Evolutionary conservation across 2,888 invertebrate species (phyloP).

Genomic region (Drosophila nr. perissopoda): DNA sequence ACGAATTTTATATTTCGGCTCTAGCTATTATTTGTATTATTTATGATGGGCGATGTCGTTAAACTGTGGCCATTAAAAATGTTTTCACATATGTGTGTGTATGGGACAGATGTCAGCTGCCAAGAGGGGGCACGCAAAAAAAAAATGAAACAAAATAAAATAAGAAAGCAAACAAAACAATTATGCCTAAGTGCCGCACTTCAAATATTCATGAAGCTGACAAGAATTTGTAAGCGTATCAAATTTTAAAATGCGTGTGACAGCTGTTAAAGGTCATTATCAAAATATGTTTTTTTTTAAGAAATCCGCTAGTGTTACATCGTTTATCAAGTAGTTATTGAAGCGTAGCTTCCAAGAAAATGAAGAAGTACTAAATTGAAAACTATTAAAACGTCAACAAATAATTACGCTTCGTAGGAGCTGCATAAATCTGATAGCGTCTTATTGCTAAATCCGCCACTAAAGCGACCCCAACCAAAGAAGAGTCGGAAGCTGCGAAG

Average conservation of each 20-base stretch:
- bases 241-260: constrained; percentile 10
- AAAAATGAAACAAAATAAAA: constrained; percentile 1
- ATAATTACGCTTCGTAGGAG: constrained; percentile 70
- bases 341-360: constrained; percentile 15
- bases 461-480: constrained; percentile 61
- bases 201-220: constrained; percentile 68
- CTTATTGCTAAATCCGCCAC: constrained; percentile 71
- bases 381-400: constrained; percentile 78
- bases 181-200: constrained; percentile 65
- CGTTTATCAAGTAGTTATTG: constrained; percentile 10
- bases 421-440: constrained; percentile 68
- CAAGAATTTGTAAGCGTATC: constrained; percentile 23
- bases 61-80: constrained; percentile 68
- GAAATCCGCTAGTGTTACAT: constrained; percentile 5
- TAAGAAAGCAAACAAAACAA: constrained; percentile 56
- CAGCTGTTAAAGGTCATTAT: constrained; percentile 1
- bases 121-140: background rate
- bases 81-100: constrained; percentile 12
- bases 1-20: constrained; percentile 63
- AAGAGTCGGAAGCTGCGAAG: constrained; percentile 46
- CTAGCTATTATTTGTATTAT: constrained; percentile 74
- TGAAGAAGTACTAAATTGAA: constrained; percentile 47
- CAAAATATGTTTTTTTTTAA: background rate
- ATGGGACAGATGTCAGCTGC: constrained; percentile 58
- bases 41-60: constrained; percentile 69